phyloP scores from a whole-genome alignment of 1,140 invertebrate genomes.

The Zaprionus africanus region DNA sequence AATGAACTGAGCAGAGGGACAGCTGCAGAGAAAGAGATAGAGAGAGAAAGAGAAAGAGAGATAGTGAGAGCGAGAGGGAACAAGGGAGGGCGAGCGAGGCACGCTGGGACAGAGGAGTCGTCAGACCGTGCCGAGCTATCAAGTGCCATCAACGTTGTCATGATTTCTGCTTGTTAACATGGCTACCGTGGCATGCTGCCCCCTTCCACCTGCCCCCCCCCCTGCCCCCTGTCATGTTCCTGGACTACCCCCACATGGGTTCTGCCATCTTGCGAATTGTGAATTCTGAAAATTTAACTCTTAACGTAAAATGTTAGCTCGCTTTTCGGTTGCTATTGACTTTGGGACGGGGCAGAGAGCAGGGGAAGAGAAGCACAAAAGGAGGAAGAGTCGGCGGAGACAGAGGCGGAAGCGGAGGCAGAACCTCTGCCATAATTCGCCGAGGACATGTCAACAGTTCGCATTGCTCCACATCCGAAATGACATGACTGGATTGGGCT shows the following conservation, averaged over 20 bases:
- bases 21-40: not conserved
- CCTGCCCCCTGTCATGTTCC: not conserved
- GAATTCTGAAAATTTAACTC: slow-evolving; percentile 82
- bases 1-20: slow-evolving; percentile 65
- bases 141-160: slow-evolving; percentile 80
- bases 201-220: not conserved
- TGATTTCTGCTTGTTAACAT: slow-evolving; percentile 82
- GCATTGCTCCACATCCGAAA: slow-evolving; percentile 55
- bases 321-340: slow-evolving; percentile 55
- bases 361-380: no score
- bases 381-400: not conserved
- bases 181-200: slow-evolving; percentile 64
- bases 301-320: slow-evolving; percentile 62
- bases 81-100: not conserved
- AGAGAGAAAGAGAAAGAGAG: not conserved
- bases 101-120: not conserved
- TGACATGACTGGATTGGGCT: slow-evolving; percentile 32
- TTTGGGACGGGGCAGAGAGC: not conserved
- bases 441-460: slow-evolving; percentile 77
- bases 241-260: slow-evolving; percentile 34
- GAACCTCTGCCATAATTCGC: slow-evolving; percentile 70
- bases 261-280: slow-evolving; percentile 78
- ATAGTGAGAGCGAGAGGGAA: no score
- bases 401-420: not conserved
- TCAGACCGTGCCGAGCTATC: slow-evolving; percentile 48